Evolutionary conservation across 2,888 invertebrate genomes (phyloP).

Genomic region (Lycia hirtaria): DNA sequence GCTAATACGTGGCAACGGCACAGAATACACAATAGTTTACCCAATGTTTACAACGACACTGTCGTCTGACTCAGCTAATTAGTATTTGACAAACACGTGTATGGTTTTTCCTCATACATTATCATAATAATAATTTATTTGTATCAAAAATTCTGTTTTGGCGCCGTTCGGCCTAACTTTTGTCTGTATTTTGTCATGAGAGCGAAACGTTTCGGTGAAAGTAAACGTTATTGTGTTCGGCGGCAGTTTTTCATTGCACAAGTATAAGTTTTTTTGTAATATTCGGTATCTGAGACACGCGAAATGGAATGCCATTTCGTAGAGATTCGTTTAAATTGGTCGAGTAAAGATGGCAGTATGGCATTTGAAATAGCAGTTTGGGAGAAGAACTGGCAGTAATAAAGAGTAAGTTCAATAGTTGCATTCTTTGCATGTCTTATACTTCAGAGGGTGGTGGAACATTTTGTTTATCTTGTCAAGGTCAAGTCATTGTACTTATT

Average conservation of each 20-base stretch:
- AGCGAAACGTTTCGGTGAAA: conserved; percentile 38
- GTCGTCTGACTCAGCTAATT: conserved; percentile 16
- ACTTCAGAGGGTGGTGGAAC: no score
- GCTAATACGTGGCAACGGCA: no score
- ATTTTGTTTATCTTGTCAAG: no score
- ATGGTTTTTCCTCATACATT: not conserved
- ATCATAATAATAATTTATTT: not conserved
- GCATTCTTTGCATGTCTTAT: no score
- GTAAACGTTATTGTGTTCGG: conserved; percentile 34
- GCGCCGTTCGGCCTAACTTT: no score
- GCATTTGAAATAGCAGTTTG: not conserved
- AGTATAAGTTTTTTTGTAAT: conserved; percentile 38
- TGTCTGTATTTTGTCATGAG: conserved; percentile 27
- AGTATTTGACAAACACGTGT: conserved; percentile 17
- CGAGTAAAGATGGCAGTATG: not conserved
- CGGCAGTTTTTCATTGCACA: conserved; percentile 40
- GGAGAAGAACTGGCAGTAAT: not conserved
- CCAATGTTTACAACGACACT: conserved; percentile 12
- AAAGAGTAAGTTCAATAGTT: not conserved
- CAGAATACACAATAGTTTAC: no score
- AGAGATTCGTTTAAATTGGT: conserved; percentile 3
- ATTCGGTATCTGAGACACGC: conserved; percentile 31
- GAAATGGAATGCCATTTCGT: conserved; percentile 24
- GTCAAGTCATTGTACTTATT: no score
- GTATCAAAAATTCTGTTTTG: not conserved